These are phyloP conservation scores for Synanthedon andrenaeformis DNA, from an alignment of 2,888 invertebrate species.

Conservation along the genomic window DNA sequence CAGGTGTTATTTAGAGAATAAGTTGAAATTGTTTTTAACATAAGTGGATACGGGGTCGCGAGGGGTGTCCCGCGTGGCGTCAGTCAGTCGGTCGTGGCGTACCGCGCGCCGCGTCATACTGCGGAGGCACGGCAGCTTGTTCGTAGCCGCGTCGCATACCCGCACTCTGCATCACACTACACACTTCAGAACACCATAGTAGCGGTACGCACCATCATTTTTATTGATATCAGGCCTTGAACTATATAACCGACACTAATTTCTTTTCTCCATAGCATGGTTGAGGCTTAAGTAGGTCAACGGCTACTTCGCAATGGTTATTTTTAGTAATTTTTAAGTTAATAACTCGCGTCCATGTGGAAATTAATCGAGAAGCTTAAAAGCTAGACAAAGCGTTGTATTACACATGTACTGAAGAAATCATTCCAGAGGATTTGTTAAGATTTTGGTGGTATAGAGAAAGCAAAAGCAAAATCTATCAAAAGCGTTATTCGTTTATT, in stretches of 20 bases:
- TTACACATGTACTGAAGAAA: no score
- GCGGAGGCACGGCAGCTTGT: slow-evolving; percentile 30
- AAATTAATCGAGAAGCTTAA: no score
- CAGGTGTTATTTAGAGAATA: neutral
- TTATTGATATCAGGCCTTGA: slow-evolving; percentile 58
- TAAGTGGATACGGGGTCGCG: slow-evolving; percentile 4
- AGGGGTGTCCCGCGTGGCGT: slow-evolving; percentile 2
- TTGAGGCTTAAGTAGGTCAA: slow-evolving; percentile 4
- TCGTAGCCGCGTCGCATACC: slow-evolving; percentile 3
- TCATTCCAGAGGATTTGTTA: no score
- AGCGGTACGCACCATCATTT: slow-evolving; percentile 46
- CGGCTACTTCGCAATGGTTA: slow-evolving; percentile 2
- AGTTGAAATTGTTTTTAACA: neutral
- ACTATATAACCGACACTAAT: slow-evolving; percentile 38
- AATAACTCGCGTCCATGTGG: no score
- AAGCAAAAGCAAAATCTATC: no score
- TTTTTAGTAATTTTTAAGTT: neutral
- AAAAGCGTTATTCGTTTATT: no score
- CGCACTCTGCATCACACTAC: slow-evolving; percentile 4
- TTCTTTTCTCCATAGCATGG: slow-evolving; percentile 21
- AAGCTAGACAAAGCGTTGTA: no score
- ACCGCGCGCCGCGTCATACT: slow-evolving; percentile 58
- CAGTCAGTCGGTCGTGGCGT: slow-evolving; percentile 36
- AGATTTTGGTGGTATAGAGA: no score
- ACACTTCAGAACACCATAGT: slow-evolving; percentile 17